Evolutionary conservation across 2,888 invertebrate species (phyloP).

Genomic region (Orchesella flavescens): DNA sequence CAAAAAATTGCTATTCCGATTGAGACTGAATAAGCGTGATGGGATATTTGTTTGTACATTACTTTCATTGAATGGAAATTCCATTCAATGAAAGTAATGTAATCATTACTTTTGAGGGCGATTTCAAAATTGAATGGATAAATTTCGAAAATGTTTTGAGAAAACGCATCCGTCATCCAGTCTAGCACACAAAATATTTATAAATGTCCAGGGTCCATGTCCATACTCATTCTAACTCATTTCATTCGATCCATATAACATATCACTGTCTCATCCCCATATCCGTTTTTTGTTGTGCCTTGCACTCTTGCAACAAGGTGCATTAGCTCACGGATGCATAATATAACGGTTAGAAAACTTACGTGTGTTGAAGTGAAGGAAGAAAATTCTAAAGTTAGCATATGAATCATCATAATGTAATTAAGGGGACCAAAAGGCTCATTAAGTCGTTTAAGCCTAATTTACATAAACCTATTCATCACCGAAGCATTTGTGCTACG

Average conservation of each 20-base stretch:
- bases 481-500: background rate
- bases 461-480: conserved; percentile 49
- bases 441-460: conserved; percentile 51
- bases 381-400: too few species aligned
- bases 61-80: conserved; percentile 18
- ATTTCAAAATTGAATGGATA: background rate
- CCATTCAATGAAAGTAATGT: too few species aligned
- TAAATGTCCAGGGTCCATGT: background rate
- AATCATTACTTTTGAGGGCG: too few species aligned
- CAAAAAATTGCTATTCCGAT: background rate
- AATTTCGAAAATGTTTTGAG: conserved; percentile 10
- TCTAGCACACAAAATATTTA: too few species aligned
- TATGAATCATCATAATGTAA: conserved; percentile 50
- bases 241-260: background rate
- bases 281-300: background rate
- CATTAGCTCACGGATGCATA: too few species aligned
- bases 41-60: conserved; percentile 10
- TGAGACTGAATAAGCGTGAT: background rate
- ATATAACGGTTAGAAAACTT: too few species aligned
- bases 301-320: too few species aligned
- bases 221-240: background rate
- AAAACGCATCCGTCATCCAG: conserved; percentile 29
- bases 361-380: too few species aligned
- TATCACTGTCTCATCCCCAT: background rate
- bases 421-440: conserved; percentile 41